Evolutionary conservation across 2,113 vertebrate species (phyloP), one percentile per base, ranked within the genome.

Genomic region (Oriolus oriolus): DNA sequence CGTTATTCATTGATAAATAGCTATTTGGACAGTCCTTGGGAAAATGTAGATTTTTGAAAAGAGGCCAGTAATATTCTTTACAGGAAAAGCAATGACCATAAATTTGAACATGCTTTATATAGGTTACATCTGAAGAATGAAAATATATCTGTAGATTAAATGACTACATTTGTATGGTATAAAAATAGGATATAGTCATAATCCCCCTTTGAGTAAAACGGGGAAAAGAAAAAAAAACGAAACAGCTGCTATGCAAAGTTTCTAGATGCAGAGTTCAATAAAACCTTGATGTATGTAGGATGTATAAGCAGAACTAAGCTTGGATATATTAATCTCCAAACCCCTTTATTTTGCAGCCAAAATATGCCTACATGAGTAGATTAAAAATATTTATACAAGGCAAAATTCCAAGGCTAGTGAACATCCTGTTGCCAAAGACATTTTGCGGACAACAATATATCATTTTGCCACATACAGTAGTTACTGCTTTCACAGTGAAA

Each of bases 331-430:
- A 96, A 97, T 97, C 95, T 97, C 81, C 41, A 56, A 96, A 94
- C 1, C 18, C 82, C 88, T 97, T 97, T 97, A 93, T 96, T 95
- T 97, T 94, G 79, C 85, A 95, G 96, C 97, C 97, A 97, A 97
- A 94, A 96, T 96, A 97, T 97, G 96, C 96, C 95, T 97, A 97
- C 94, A 97, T 85, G 95, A 97, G 70, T 95, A 96, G 94, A 96
- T 97, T 96, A 96, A 97, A 97, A 97, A 97, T 97, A 97, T 97
- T 96, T 97, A 96, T 97, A 93, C 70, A 93, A 96, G 97, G 97
- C 95, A 96, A 90, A 94, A 96, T 94, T 97, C 97, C 97, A 97
- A 97, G 90, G 86, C 96, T 93, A 96, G 93, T 68, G 95, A 97
- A 96, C 95, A 97, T 94, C 94, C 94, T 97, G 93, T 96, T 97